Conservation (phyloP, 2,797 vertebrate species). For the Anguilla anguilla region DNA sequence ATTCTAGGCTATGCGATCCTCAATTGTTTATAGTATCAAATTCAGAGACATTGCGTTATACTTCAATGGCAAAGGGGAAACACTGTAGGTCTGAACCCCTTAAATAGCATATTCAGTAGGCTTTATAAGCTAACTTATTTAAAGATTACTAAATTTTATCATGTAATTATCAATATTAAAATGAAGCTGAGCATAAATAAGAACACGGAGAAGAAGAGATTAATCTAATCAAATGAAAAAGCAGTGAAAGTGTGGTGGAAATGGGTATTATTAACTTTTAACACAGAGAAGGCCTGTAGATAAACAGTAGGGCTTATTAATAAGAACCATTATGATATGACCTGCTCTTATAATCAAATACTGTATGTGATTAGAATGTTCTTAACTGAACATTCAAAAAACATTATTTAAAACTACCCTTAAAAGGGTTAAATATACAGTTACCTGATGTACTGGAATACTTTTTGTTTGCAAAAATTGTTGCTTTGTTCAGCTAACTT, state of each 20-base stretch:
- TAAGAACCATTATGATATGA: neutral
- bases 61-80: neutral
- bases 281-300: neutral
- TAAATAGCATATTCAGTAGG: neutral
- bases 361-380: too few species aligned
- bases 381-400: too few species aligned
- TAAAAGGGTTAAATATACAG: too few species aligned
- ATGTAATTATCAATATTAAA: neutral
- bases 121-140: neutral
- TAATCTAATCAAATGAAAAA: neutral
- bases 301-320: neutral
- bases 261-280: neutral
- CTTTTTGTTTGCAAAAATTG: neutral
- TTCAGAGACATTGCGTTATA: neutral
- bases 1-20: too few species aligned
- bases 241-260: neutral
- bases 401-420: too few species aligned
- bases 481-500: too few species aligned
- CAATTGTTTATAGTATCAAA: neutral
- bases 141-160: neutral
- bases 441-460: too few species aligned
- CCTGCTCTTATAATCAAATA: too few species aligned
- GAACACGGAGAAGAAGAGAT: neutral
- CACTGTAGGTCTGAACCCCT: neutral
- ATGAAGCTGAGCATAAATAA: neutral